Conservation (phyloP, 2,888 invertebrate genomes). For the Erebia epiphron region DNA sequence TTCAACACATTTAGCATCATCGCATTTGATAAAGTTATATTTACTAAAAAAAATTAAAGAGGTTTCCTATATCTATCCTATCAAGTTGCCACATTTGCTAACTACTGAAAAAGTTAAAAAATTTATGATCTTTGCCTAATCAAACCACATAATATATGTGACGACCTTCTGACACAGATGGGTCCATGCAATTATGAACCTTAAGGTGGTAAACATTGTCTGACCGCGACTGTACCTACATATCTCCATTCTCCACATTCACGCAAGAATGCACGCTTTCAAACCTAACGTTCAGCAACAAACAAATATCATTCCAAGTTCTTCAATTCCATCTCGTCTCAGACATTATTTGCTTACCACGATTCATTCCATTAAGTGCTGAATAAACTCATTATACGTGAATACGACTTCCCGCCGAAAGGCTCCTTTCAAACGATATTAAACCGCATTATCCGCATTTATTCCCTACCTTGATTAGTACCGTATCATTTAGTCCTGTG, state of each 20-base stretch:
- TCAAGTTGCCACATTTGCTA: too few species aligned
- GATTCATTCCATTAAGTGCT: constrained; percentile 80
- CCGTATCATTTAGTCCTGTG: constrained; percentile 81
- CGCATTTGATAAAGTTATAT: too few species aligned
- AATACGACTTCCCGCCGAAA: constrained; percentile 80
- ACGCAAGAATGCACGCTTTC: background rate
- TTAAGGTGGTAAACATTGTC: too few species aligned
- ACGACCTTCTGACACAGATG: too few species aligned
- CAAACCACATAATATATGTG: too few species aligned
- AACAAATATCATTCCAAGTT: constrained; percentile 28
- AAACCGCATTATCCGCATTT: constrained; percentile 80
- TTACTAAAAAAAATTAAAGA: too few species aligned
- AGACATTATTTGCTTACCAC: constrained; percentile 75
- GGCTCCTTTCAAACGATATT: constrained; percentile 79
- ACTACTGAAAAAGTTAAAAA: too few species aligned
- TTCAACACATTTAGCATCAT: too few species aligned
- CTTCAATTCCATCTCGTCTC: constrained; percentile 46
- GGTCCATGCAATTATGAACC: too few species aligned
- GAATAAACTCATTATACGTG: constrained; percentile 81
- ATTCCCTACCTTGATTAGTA: constrained; percentile 80
- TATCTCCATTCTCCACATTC: background rate
- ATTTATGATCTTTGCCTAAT: too few species aligned
- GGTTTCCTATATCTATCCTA: too few species aligned
- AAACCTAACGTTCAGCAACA: background rate
- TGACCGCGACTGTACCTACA: too few species aligned